These are phyloP conservation scores for Gymnothorax reevesii DNA, from an alignment of 2,797 vertebrate genomes.

Conservation along the genomic window DNA sequence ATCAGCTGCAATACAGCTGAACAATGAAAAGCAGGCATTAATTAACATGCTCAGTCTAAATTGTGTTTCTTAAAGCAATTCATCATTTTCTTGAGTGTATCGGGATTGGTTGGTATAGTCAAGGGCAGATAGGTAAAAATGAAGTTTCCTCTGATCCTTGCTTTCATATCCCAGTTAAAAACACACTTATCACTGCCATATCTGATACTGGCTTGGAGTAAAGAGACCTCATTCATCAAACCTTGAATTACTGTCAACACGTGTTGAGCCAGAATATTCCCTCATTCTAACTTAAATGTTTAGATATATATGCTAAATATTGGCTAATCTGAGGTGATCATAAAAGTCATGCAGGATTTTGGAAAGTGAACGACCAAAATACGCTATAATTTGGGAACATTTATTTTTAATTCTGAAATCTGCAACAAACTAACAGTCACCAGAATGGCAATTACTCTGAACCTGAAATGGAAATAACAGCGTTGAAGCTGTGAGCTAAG, in stretches of 20 bases:
- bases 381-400: not conserved
- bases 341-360: not conserved
- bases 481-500: not conserved
- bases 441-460: constrained; percentile 5
- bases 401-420: constrained; percentile 12
- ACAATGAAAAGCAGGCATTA: not conserved
- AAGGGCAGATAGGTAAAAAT: not conserved
- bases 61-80: not conserved
- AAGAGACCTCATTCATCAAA: constrained; percentile 1
- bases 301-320: not conserved
- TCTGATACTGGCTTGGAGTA: not conserved
- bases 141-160: not conserved
- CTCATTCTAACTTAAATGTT: not conserved
- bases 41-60: not conserved
- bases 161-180: not conserved
- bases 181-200: not conserved
- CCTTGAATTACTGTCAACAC: not conserved
- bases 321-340: not conserved
- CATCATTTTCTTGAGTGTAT: not conserved
- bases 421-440: not conserved
- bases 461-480: not conserved
- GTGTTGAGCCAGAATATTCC: not conserved
- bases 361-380: not conserved
- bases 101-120: not conserved
- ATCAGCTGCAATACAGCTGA: not conserved